Evolutionary conservation across 2,797 vertebrate genomes (phyloP).

Genomic region (Ficedula albicollis): DNA sequence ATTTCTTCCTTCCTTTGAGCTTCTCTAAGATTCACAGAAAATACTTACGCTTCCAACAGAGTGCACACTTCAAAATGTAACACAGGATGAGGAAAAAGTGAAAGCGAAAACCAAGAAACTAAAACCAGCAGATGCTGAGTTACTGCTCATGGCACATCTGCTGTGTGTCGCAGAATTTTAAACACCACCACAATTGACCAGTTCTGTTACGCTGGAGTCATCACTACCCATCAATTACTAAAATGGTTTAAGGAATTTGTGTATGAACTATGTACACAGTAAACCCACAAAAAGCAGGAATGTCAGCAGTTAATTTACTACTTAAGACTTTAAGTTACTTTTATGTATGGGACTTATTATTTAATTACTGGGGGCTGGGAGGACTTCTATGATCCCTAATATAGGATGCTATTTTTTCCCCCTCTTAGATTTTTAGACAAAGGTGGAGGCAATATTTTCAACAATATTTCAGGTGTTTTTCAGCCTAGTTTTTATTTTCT

Average conservation of each 20-base stretch:
- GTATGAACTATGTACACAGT: not conserved
- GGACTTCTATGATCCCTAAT: not conserved
- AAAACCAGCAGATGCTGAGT: not conserved
- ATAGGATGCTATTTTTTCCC: accelerated
- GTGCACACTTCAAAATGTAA: accelerated
- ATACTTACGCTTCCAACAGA: not conserved
- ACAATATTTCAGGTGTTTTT: not conserved
- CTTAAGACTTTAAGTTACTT: not conserved
- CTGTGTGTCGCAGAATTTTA: not conserved
- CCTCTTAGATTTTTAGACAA: not conserved
- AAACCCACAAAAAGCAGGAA: not conserved
- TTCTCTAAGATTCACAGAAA: not conserved
- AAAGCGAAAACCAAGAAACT: not conserved
- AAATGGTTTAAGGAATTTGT: not conserved
- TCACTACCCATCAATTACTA: not conserved
- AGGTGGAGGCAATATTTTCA: not conserved
- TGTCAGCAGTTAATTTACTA: not conserved
- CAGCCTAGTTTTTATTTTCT: not conserved
- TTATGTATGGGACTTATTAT: not conserved
- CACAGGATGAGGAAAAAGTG: accelerated
- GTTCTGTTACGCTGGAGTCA: not conserved
- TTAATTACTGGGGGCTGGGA: not conserved
- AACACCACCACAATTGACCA: not conserved
- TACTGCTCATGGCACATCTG: not conserved
- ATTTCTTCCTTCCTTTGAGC: not conserved